Evolutionary conservation across 2,113 vertebrate genomes (phyloP), one percentile per base, ranked within the genome.

Genomic region (Rostratula benghalensis): DNA sequence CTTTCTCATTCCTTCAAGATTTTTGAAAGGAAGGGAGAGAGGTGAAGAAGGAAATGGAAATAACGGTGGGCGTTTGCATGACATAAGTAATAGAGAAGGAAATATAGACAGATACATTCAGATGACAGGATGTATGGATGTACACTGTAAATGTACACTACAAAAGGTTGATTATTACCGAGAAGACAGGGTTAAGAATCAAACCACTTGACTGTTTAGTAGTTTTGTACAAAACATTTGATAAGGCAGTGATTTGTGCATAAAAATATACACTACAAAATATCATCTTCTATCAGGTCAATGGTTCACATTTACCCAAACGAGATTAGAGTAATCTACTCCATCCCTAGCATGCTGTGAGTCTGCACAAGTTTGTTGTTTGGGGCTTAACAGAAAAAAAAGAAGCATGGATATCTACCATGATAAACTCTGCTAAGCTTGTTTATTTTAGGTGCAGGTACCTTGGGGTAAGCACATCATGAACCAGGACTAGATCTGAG

Each of bases 121-220:
- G 15, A 33, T 39, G 9, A 31, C 51, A 67, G 31, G 15, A 30
- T 2, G 11, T 18, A 41, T 23, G 6, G 5, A 35, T 6, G 23
- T 12, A 45, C 7, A 1, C 20, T 35, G 0, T 5, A 83, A 21
- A 5, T 1, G 3, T n/a, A 57, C 4, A 0, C 8, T 45, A 18
- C 10, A 24, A 43, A 33, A 46, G 11, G 7, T 25, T n/a, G n/a
- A n/a, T n/a, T n/a, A n/a, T n/a, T n/a, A n/a, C 75, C 13, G 14
- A 43, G 28, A 53, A 46, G 5, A 35, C 18, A 76, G 8, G 45
- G 3, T 3, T 13, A 90, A 63, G 43, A 67, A 59, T 39, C 37
- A 89, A 81, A 63, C 11, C 13, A 46, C 46, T 46, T 46, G 10
- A 51, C 0, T 21, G 7, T 24, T 56, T 5, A 9, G 27, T 5